These are phyloP conservation scores for Cetoscarus ocellatus DNA, from an alignment of 2,797 vertebrate genomes.

Conservation along the genomic window DNA sequence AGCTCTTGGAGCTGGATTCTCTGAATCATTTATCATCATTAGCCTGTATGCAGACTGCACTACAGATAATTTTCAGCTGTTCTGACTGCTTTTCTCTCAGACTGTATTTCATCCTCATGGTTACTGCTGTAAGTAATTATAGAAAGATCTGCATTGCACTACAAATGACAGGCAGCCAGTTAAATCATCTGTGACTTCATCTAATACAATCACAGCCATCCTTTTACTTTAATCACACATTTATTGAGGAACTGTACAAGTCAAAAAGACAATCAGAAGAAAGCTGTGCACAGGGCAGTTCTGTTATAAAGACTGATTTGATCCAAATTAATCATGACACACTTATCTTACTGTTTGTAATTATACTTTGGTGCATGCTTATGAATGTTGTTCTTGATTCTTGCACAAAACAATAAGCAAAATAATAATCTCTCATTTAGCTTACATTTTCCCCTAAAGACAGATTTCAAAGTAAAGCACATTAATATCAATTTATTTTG, in stretches of 20 bases:
- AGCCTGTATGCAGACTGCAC: slow-evolving; percentile 27
- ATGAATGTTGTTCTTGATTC: not conserved
- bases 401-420: not conserved
- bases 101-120: slow-evolving; percentile 19
- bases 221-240: slow-evolving; percentile 32
- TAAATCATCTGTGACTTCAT: slow-evolving; percentile 15
- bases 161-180: slow-evolving; percentile 26
- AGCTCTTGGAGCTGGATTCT: slow-evolving; percentile 26
- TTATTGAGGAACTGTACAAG: slow-evolving; percentile 3
- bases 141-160: slow-evolving; percentile 15
- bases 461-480: too few species aligned
- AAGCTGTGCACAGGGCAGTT: not conserved
- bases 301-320: not conserved
- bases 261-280: not conserved
- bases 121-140: slow-evolving; percentile 17
- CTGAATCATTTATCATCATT: slow-evolving; percentile 52
- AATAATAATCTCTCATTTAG: too few species aligned
- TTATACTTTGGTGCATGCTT: not conserved
- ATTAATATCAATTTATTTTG: too few species aligned
- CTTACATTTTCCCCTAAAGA: too few species aligned
- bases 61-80: slow-evolving; percentile 8
- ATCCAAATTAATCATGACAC: not conserved
- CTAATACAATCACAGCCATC: slow-evolving; percentile 8
- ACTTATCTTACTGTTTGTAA: not conserved
- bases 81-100: slow-evolving; percentile 17